Evolutionary conservation across 1,140 invertebrate species (phyloP), one percentile per base, ranked within the genome.

Genomic region (Ladona fulva): DNA sequence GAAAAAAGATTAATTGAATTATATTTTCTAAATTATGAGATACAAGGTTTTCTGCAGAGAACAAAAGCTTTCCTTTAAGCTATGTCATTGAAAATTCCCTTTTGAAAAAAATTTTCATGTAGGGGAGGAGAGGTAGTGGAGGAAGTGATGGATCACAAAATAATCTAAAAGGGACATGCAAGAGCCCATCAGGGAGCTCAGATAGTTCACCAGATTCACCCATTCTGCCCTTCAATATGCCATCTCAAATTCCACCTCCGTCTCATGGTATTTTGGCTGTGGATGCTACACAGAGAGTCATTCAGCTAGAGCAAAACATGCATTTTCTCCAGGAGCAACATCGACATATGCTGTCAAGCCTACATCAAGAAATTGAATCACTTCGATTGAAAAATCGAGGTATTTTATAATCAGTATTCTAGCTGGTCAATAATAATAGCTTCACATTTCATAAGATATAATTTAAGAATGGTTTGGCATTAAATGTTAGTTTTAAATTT

Each of bases 261-360:
- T 66, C 52, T 66, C 52, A 66, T 66, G 52, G 52, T 22, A 66
- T 66, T 66, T 12, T 66, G 52, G 14, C 52, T 66, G 52, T 66
- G 3, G 52, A 66, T 66, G 52, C 52, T 6, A 19, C 52, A 22
- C 52, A 66, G 52, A 86, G 89, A 78, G 87, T 91, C 0, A 87
- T 88, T 7, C 91, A 92, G 81, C 83, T 92, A 74, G 91, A 93
- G 83, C 91, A 92, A 80, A 92, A 91, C 82, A 89, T 93, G 78
- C 87, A 89, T 76, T 92, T 92, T 84, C 86, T 93, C 37, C 91
- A 92, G 82, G 91, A 92, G 79, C 91, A 92, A 81, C 91, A 93
- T 83, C 88, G 90, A 78, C 83, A 87, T 37, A 92, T 91, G 86
- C 84, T 93, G 42, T 85, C 87, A 44, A 89, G 90, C 24, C 85